These are phyloP conservation scores for Gallinago jamesoni DNA, from an alignment of 2,113 vertebrate species.

Conservation along the genomic window DNA sequence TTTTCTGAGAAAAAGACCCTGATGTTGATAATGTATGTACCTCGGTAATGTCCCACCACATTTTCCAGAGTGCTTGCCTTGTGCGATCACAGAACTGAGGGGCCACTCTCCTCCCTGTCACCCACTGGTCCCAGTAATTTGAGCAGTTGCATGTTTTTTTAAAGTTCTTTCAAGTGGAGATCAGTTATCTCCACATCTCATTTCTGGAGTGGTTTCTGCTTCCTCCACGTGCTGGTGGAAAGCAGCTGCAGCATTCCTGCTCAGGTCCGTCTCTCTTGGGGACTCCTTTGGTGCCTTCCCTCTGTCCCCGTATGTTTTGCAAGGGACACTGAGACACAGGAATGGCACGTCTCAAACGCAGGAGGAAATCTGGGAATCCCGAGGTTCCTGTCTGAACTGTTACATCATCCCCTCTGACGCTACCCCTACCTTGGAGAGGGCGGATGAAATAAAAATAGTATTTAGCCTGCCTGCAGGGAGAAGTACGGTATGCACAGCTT, in stretches of 20 bases:
- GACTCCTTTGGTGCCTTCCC: accelerated
- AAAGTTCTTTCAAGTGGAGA: not conserved
- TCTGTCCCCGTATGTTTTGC: not conserved
- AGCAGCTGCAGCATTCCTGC: slow-evolving; percentile 24
- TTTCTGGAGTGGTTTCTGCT: not conserved
- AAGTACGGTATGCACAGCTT: not conserved
- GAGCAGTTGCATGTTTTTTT: not conserved
- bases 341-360: not conserved
- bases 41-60: accelerated
- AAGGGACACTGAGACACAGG: not conserved
- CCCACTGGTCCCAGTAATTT: not conserved
- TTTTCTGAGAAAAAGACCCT: not conserved
- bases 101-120: not conserved
- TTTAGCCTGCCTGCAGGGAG: not conserved
- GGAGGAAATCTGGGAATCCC: not conserved
- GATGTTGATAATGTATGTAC: not conserved
- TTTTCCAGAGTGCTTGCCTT: not conserved
- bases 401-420: not conserved
- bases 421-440: not conserved
- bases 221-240: not conserved
- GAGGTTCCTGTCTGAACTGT: not conserved
- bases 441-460: not conserved
- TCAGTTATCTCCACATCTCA: not conserved
- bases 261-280: accelerated
- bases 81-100: accelerated